Evolutionary conservation across 2,797 vertebrate genomes (phyloP).

Genomic region (Kryptolebias ocellatus): DNA sequence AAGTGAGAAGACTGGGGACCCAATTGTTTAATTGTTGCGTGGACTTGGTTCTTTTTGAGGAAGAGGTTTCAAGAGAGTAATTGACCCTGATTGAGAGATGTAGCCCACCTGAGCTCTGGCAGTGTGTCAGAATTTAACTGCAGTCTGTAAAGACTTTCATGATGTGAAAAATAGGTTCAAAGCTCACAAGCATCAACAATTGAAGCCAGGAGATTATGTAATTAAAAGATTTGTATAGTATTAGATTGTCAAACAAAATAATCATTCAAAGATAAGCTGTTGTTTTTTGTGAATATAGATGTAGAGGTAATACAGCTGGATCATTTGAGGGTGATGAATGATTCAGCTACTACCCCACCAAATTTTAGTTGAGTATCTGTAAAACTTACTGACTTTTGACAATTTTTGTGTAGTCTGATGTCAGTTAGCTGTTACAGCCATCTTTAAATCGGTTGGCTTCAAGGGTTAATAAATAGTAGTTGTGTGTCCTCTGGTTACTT

Average conservation of each 20-base stretch:
- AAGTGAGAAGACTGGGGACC: slow-evolving; percentile 4
- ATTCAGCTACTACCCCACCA: too few species aligned
- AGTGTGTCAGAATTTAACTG: slow-evolving; percentile 25
- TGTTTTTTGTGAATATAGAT: slow-evolving; percentile 22
- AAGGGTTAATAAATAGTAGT: too few species aligned
- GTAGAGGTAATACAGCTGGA: background rate
- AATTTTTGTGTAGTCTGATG: too few species aligned
- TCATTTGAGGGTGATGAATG: too few species aligned
- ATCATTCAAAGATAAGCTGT: slow-evolving; percentile 24
- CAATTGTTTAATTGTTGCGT: slow-evolving; percentile 28
- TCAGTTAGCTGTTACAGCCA: too few species aligned
- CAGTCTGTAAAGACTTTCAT: slow-evolving; percentile 21
- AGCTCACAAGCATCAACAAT: slow-evolving; percentile 32
- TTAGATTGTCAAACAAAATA: slow-evolving; percentile 39
- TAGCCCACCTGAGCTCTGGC: slow-evolving; percentile 7
- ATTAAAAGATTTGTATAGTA: slow-evolving; percentile 42
- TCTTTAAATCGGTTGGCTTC: too few species aligned
- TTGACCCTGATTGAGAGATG: slow-evolving; percentile 25
- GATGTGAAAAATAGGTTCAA: slow-evolving; percentile 18
- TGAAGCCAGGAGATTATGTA: slow-evolving; percentile 39
- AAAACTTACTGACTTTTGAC: too few species aligned
- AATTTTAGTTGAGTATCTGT: too few species aligned
- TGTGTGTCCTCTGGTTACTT: too few species aligned
- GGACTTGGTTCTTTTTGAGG: slow-evolving; percentile 27
- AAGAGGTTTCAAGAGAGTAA: slow-evolving; percentile 39